Evolutionary conservation across 2,797 vertebrate species (phyloP), one percentile per base, ranked within the genome.

Genomic region (Dallia pectoralis): DNA sequence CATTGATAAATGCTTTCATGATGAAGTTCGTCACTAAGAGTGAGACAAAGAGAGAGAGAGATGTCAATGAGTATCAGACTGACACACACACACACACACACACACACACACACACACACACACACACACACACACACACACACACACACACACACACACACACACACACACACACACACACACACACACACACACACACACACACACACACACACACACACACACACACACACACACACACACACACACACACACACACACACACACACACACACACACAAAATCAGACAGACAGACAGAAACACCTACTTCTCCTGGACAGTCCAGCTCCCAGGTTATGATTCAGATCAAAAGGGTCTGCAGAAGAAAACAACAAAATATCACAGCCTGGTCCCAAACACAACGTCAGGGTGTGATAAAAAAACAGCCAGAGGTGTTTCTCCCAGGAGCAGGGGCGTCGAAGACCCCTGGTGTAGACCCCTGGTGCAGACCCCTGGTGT

Each of bases 1-100:
- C 97, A 75, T 98, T 98, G 84, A 98, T 96, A 88, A 98, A 97
- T 70, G 96, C 97, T 88, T 99, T 99, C 96, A 98, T 98, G 91
- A 99, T 99, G 93, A 98, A 99, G 91, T 97, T 97, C 71, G 96
- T 98, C 97, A 99, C 97, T 98, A 84, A 79, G 36, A 8, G 74
- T 19, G 7, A 69, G 33, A 73, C 29, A 56, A 16, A 77, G 22
- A 56, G 59, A 22, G 18, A 44, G 8, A 4, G 22, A 44, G 18
- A n/a, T 11, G 7, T 44, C 40, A 25, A 29, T 44, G 40, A 44
- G 2, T 44, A 44, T 44, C 40, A 44, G 40, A 44, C 8, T 9
- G 3, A 44, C 1, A 22, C 2, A 61, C 1, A 27, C 19, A 9
- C 9, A 6, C 33, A 7, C 3, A 36, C 33, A 36, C 3, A 36